Evolutionary conservation across 1,140 invertebrate genomes (phyloP).

Genomic region (Brachionus rubens): DNA sequence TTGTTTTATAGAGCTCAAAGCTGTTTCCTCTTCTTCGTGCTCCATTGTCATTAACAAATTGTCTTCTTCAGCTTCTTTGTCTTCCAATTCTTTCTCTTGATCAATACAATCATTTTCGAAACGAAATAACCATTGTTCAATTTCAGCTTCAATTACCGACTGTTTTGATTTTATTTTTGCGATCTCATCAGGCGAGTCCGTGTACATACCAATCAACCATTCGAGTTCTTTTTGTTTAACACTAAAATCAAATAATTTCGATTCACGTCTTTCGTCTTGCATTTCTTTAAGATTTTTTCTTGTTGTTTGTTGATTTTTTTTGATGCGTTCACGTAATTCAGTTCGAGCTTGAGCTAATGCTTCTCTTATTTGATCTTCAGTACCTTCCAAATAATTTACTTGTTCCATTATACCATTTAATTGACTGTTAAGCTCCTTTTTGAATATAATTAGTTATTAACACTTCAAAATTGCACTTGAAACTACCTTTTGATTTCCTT

Average conservation of each 20-base stretch:
- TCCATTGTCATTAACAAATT: background rate
- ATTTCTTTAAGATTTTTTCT: constrained; percentile 18
- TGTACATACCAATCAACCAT: constrained; percentile 6
- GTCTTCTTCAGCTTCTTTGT: constrained; percentile 20
- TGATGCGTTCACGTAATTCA: background rate
- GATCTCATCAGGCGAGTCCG: background rate
- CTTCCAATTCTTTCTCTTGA: constrained; percentile 23
- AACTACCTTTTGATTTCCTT: background rate
- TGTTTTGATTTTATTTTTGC: constrained; percentile 18
- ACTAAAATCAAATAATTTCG: constrained; percentile 31
- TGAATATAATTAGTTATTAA: background rate
- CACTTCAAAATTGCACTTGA: background rate
- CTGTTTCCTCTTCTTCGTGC: constrained; percentile 20
- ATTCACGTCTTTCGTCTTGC: constrained; percentile 16
- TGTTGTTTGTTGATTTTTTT: background rate
- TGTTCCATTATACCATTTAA: constrained; percentile 13
- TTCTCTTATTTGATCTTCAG: constrained; percentile 33
- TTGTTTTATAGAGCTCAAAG: constrained; percentile 10
- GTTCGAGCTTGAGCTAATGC: background rate
- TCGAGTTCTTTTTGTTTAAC: constrained; percentile 32
- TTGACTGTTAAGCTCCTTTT: background rate
- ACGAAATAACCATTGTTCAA: constrained; percentile 5
- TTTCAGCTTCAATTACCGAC: background rate
- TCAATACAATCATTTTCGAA: constrained; percentile 36
- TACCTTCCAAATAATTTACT: constrained; percentile 21